phyloP scores from a whole-genome alignment of 2,113 vertebrate genomes.

The Lampris megalopsis region DNA sequence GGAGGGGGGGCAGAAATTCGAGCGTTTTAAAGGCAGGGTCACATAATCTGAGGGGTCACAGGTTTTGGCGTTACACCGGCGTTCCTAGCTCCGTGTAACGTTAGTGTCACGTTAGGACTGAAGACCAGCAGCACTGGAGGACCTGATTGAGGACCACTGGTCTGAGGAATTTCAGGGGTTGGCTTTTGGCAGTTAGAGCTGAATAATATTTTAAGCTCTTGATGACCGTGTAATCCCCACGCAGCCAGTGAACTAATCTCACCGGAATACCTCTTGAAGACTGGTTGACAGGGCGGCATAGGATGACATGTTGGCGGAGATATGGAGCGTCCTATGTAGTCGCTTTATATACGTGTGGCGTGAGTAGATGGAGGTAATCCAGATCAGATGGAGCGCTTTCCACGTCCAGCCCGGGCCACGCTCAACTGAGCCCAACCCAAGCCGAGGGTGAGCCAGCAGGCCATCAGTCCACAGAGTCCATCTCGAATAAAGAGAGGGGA shows the following conservation, averaged over 20 bases:
- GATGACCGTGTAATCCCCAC: conserved; percentile 77
- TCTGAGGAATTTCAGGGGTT: conserved; percentile 71
- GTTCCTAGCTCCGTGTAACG: too few relatives aligned
- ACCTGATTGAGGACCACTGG: not conserved
- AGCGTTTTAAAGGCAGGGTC: too few relatives aligned
- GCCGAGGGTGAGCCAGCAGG: conserved; percentile 15
- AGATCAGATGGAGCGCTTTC: conserved; percentile 69
- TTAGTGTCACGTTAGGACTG: too few relatives aligned
- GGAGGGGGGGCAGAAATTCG: too few relatives aligned
- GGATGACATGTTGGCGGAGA: conserved; percentile 75
- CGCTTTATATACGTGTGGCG: conserved; percentile 52
- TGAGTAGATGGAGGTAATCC: conserved; percentile 67
- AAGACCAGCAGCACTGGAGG: too few relatives aligned
- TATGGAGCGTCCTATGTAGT: conserved; percentile 58
- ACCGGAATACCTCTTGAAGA: conserved; percentile 62
- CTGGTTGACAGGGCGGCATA: conserved; percentile 60
- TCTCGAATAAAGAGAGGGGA: conserved; percentile 48
- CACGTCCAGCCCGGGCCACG: conserved; percentile 30
- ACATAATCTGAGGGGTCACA: too few relatives aligned
- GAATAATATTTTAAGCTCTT: conserved; percentile 73
- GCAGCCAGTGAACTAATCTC: conserved; percentile 74
- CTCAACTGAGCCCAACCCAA: conserved; percentile 11
- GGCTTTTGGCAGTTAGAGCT: conserved; percentile 65
- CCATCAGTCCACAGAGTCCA: conserved; percentile 42
- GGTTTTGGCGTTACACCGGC: too few relatives aligned